Conservation (phyloP, 2,113 vertebrate species). For the Pseudorectes ferrugineus region DNA sequence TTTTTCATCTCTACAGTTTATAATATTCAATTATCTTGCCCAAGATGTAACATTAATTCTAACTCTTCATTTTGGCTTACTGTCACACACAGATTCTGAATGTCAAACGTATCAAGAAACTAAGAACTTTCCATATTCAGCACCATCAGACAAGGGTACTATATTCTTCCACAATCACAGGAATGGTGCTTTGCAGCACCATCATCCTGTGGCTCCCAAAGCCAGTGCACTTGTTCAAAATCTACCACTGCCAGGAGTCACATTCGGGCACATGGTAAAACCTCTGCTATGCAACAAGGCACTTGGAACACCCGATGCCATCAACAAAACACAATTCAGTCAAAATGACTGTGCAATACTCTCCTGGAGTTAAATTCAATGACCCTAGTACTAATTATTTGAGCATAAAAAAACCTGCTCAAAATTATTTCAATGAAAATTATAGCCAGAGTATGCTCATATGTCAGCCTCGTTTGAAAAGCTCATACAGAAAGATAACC, state of each 20-base stretch:
- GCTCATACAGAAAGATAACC: not conserved
- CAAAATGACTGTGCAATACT: not conserved
- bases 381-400: not conserved
- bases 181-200: not conserved
- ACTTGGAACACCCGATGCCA: not conserved
- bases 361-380: constrained; percentile 37
- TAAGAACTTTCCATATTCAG: not conserved
- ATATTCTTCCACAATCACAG: not conserved
- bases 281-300: not conserved
- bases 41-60: not conserved
- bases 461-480: not conserved
- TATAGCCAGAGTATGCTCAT: not conserved
- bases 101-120: not conserved
- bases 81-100: not conserved
- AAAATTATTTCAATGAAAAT: constrained; percentile 1
- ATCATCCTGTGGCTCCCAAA: not conserved
- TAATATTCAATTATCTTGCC: not conserved
- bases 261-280: not conserved
- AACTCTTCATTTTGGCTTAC: not conserved
- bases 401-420: not conserved
- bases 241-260: not conserved
- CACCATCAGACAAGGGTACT: not conserved
- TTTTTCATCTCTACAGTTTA: not conserved
- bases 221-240: not conserved
- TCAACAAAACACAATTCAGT: constrained; percentile 26